phyloP scores from a whole-genome alignment of 2,888 invertebrate species.

The Lobophora halterata region DNA sequence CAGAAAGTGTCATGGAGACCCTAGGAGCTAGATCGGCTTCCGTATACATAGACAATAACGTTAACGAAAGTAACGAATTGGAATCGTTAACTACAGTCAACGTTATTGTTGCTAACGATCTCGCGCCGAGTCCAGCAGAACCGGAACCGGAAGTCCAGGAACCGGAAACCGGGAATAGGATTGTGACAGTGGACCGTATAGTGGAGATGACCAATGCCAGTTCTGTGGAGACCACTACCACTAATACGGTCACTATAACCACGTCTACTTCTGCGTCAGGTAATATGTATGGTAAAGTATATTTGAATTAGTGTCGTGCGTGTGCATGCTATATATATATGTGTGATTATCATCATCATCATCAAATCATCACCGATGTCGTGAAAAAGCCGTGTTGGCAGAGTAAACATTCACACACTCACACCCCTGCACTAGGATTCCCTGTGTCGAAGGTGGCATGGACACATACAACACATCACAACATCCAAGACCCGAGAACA shows the following conservation, averaged over 20 bases:
- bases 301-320: conserved; percentile 11
- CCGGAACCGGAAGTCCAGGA: conserved; percentile 43
- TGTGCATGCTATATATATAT: conserved; percentile 12
- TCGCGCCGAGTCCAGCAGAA: conserved; percentile 57
- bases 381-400: no score
- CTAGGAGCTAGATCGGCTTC: conserved; percentile 72
- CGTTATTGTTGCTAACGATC: conserved; percentile 71
- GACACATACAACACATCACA: no score
- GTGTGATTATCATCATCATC: no score
- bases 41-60: conserved; percentile 70
- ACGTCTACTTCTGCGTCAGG: conserved; percentile 73
- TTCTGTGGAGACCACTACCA: conserved; percentile 41
- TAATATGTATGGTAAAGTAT: conserved; percentile 36
- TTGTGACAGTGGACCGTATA: conserved; percentile 67
- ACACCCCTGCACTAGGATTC: no score
- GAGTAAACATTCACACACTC: no score
- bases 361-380: no score
- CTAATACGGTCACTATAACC: conserved; percentile 51
- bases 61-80: conserved; percentile 59
- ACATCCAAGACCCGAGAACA: no score
- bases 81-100: conserved; percentile 74
- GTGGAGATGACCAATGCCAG: conserved; percentile 62
- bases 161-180: conserved; percentile 56
- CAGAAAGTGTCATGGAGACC: conserved; percentile 76
- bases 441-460: no score